A percentile compares a stretch with the other conserved stretches of the same genome.
Evolutionary conservation across 2,797 vertebrate genomes (phyloP).

Genomic region (Onychomys leucogaster): DNA sequence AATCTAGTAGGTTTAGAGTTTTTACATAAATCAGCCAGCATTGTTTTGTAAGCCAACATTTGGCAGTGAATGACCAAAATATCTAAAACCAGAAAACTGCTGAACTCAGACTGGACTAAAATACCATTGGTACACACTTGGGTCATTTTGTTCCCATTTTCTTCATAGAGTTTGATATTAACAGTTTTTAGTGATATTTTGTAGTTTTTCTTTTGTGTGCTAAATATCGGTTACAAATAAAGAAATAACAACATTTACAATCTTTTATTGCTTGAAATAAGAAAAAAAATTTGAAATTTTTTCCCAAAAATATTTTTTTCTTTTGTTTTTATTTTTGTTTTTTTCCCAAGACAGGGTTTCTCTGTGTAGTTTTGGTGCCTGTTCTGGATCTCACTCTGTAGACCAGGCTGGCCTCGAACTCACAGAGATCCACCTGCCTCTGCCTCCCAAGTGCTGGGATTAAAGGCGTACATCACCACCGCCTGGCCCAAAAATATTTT

Average conservation of each 20-base stretch:
- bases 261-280: constrained; percentile 27
- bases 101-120: background rate
- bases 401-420: no score
- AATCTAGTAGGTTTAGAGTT: constrained; percentile 14
- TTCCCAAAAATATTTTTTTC: background rate
- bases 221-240: background rate
- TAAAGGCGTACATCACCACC: no score
- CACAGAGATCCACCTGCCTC: no score
- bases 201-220: background rate
- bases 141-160: constrained; percentile 12
- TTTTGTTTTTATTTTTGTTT: no score
- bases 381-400: no score
- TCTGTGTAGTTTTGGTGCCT: no score
- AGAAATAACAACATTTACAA: background rate
- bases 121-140: background rate
- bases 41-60: constrained; percentile 31
- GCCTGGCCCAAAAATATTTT: background rate
- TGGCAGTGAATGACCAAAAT: background rate
- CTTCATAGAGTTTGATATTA: constrained; percentile 21
- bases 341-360: no score
- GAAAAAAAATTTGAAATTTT: background rate
- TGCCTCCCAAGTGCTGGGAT: no score
- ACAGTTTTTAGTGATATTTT: background rate
- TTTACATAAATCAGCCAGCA: background rate
- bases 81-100: background rate